Conservation (phyloP, 2,888 invertebrate species). For the Lacanobia wlatinum region DNA sequence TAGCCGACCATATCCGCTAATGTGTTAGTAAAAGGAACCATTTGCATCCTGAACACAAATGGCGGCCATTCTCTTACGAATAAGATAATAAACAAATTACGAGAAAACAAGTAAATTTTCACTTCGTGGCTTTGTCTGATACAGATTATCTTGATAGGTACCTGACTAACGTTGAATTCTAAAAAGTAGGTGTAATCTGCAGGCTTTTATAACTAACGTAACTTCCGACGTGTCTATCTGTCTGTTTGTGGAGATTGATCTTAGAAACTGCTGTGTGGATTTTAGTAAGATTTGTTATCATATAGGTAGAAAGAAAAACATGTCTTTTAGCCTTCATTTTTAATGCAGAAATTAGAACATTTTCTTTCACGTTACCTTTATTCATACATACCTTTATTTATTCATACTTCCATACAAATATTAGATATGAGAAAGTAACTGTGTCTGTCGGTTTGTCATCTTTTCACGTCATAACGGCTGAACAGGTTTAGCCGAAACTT, state of each 20-base stretch:
- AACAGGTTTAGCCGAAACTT: no score
- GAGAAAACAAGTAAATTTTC: conserved; percentile 35
- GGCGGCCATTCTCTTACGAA: conserved; percentile 18
- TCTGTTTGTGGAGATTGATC: conserved; percentile 15
- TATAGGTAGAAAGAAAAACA: no score
- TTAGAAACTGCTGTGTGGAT: conserved; percentile 6
- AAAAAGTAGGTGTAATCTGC: conserved; percentile 32
- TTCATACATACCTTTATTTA: no score
- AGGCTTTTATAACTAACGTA: conserved; percentile 1
- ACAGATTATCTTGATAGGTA: conserved; percentile 43
- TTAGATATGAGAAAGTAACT: no score
- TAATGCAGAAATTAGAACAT: no score
- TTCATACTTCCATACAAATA: no score
- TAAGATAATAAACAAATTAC: conserved; percentile 27
- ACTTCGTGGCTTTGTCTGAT: conserved; percentile 44
- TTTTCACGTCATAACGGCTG: no score
- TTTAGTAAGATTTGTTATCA: neutral
- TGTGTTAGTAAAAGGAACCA: conserved; percentile 15
- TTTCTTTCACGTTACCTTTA: no score
- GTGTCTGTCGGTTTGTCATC: no score
- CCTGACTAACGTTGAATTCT: conserved; percentile 26
- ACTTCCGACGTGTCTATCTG: conserved; percentile 9
- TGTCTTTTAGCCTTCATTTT: no score
- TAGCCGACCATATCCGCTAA: neutral
- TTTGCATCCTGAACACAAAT: conserved; percentile 20